phyloP scores from a whole-genome alignment of 2,888 invertebrate species.

The Machimus rusticus region DNA sequence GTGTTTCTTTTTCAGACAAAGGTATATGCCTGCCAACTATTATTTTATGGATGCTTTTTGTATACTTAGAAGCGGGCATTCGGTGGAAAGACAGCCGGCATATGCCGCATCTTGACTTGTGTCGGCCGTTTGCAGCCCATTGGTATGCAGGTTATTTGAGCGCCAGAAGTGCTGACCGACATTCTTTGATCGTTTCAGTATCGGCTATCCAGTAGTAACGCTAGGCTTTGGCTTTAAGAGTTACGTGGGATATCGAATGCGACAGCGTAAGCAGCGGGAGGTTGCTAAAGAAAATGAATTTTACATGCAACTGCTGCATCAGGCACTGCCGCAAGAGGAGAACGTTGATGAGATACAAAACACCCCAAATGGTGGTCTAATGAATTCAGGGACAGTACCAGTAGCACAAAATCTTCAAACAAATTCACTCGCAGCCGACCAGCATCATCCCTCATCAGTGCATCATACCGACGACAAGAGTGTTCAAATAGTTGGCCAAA shows the following conservation, averaged over 20 bases:
- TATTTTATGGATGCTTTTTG: slow-evolving; percentile 90
- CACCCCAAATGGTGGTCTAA: slow-evolving; percentile 45
- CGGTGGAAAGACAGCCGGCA: slow-evolving; percentile 83
- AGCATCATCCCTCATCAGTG: slow-evolving; percentile 49
- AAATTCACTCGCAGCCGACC: slow-evolving; percentile 46
- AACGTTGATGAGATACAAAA: slow-evolving; percentile 49
- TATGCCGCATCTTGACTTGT: slow-evolving; percentile 87
- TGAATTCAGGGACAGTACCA: slow-evolving; percentile 46
- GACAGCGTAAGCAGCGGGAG: slow-evolving; percentile 89
- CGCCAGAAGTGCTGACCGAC: background rate
- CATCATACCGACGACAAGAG: slow-evolving; percentile 53
- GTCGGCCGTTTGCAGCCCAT: slow-evolving; percentile 96
- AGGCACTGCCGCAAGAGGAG: slow-evolving; percentile 80
- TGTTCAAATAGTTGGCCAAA: slow-evolving; percentile 53
- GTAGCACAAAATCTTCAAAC: slow-evolving; percentile 50
- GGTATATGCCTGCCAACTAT: slow-evolving; percentile 95
- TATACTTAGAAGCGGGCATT: slow-evolving; percentile 92
- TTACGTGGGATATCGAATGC: slow-evolving; percentile 88
- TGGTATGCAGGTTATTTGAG: slow-evolving; percentile 69
- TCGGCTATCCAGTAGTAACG: slow-evolving; percentile 94
- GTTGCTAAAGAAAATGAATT: slow-evolving; percentile 96
- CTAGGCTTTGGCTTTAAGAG: slow-evolving; percentile 96
- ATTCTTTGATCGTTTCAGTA: slow-evolving; percentile 64
- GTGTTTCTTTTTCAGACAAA: slow-evolving; percentile 68
- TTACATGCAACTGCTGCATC: slow-evolving; percentile 89